Evolutionary conservation across 1,140 invertebrate species (phyloP), one percentile per base, ranked within the genome.

Genomic region (Drosophila melanica): DNA sequence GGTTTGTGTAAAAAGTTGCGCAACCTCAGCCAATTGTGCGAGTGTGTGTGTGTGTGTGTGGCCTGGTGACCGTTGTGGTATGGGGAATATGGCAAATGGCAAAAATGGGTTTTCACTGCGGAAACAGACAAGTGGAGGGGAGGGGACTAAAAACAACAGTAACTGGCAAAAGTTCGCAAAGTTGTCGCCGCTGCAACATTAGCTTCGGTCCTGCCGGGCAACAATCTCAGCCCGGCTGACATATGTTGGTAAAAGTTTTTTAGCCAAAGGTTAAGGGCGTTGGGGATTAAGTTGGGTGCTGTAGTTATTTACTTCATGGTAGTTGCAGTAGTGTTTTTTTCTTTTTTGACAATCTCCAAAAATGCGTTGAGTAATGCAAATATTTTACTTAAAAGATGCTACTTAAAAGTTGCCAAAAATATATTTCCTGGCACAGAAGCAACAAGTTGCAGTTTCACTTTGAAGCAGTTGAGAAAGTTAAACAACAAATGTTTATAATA

Each of bases 21-120:
- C 76, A 89, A 86, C 82, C 84, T 82, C 84, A 86, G 81, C 82
- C 81, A 87, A 86, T 87, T 77, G 62, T 59, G 27, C 14, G 10
- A 64, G 55, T 9, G 45, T 37, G 62, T 64, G 20, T 39, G 47
- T 33, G 50, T 64, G 55, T 57, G 59, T 74, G 41, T 74, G 67
- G 80, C 80, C 76, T 65, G 80, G 76, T 80, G 69, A 85, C 81
- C 82, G 27, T 27, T 27, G 27, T 27, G 27, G 27, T 27, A 7
- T 27, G 73, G n/a, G 79, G 64, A 62, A 85, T 69, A 87, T 77
- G 81, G 81, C 59, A 86, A 86, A 82, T 85, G 81, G 81, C 81
- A 84, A 77, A 84, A 79, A 53, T 64, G 67, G 67, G n/a, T 23
- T 63, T 59, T 53, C 50, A 30, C 37, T 77, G 64, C 73, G 64